Base-by-base conservation (phyloP, 2,113 vertebrate genomes). In the Eira barbara region DNA sequence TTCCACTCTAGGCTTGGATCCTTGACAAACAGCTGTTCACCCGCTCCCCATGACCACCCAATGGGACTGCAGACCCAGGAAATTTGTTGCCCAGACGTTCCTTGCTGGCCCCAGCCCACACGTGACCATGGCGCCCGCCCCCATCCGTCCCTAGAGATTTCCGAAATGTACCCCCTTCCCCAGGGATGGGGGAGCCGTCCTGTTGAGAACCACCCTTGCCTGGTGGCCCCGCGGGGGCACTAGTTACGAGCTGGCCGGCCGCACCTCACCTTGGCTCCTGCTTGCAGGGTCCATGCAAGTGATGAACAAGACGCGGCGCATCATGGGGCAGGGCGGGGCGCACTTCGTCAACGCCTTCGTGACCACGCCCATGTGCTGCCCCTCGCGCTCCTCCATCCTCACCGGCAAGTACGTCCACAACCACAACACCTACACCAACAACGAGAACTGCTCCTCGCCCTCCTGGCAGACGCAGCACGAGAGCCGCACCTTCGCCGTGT, bases 391-490 rank as follows among this genome's bases (percentile, higher is more conserved):
- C 89, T 99, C 99, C 94, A 99, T 99, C 98, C 99, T 99, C 93
- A 99, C 99, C 0, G 99, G 99, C 65, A 99, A 99, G 98, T 99
- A 99, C 0, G 99, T 99, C 42, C 99, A 99, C 99, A 99, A 99
- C 98, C 99, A 99, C 98, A 99, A 99, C 99, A 99, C 99, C 76
- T 99, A 99, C 98, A 99, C 99, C 73, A 99, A 99, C 99, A 99
- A 99, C 0, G 99, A 99, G 98, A 99, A 99, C 99, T 99, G 99
- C 97, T 99, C 99, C 18, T 99, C 99, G 1, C 99, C 99, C 0
- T 99, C 99, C 73, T 99, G 99, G 99, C 99, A 99, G 98, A 99
- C 99, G 1, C 99, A 99, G 98, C 99, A 99, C 1, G 99, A 99
- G 98, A 98, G 98, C 1, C 99, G 99, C 94, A 99, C 99, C 0